Evolutionary conservation across 2,888 invertebrate genomes (phyloP).

Genomic region (Lamproptera curius): DNA sequence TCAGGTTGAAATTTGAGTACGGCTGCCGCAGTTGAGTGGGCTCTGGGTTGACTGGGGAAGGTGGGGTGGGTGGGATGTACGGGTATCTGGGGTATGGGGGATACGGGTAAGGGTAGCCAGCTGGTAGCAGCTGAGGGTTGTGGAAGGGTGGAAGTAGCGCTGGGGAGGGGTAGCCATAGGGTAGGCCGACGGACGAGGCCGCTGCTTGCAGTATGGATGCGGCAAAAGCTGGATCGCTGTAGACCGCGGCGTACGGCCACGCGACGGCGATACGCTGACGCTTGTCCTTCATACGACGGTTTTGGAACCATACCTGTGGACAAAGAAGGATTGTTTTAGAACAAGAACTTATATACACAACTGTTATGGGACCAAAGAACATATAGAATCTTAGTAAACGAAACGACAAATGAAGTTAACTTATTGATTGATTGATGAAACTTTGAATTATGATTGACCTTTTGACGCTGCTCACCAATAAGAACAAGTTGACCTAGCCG

Average conservation of each 20-base stretch:
- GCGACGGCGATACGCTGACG: slow-evolving; percentile 95
- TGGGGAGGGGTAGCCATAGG: slow-evolving; percentile 79
- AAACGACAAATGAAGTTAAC: no score
- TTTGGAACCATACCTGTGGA: slow-evolving; percentile 97
- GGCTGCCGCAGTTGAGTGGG: slow-evolving; percentile 65
- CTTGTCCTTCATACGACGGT: slow-evolving; percentile 98
- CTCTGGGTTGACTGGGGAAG: slow-evolving; percentile 62
- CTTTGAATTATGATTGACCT: no score
- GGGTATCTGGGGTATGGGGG: slow-evolving; percentile 72
- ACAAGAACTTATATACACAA: no score
- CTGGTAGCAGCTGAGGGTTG: slow-evolving; percentile 77
- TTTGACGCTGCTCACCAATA: no score
- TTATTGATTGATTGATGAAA: no score
- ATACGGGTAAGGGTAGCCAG: slow-evolving; percentile 79
- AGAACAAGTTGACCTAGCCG: no score
- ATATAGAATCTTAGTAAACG: no score
- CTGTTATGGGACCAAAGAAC: no score
- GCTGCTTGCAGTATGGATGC: slow-evolving; percentile 95
- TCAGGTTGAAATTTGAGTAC: slow-evolving; percentile 69
- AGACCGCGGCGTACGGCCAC: slow-evolving; percentile 97
- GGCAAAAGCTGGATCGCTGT: slow-evolving; percentile 95
- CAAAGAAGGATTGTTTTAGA: slow-evolving; percentile 30
- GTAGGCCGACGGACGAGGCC: slow-evolving; percentile 83
- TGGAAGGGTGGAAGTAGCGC: slow-evolving; percentile 77
- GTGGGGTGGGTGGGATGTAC: slow-evolving; percentile 74